Evolutionary conservation across 2,888 invertebrate species (phyloP), one percentile per base, ranked within the genome.

Genomic region (Habrosyne pyritoides): DNA sequence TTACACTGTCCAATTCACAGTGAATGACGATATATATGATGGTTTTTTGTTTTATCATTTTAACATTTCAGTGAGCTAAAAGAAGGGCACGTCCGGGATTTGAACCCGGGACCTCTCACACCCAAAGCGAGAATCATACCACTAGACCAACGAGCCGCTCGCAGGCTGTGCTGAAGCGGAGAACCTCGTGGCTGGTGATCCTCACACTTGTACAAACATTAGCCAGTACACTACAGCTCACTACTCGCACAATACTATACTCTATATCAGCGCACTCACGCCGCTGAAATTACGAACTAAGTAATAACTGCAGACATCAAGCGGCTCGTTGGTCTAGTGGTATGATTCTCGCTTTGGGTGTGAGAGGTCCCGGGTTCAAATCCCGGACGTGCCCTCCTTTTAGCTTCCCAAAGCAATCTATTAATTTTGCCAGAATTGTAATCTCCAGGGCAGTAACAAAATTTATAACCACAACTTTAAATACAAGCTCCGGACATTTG

Each of bases 331-430:
- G 89, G 90, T 89, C 89, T 90, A 91, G 88, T 84, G 89, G 88
- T 89, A 89, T 90, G 87, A 89, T 92, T 91, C 86, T 90, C 89
- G 88, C 87, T 89, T 89, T 84, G 87, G 88, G 87, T 89, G 89
- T 84, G 89, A 90, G 89, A 87, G 89, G 89, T 87, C 89, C 89
- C 89, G 87, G 88, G 88, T 91, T 91, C 89, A 87, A 91, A 90
- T 89, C 89, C 91, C 88, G 88, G 89, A 87, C 90, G 87, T 86
- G 87, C 91, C 89, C 89, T 53, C 14, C 55, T 73, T 71, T 69
- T 58, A 18, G 22, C 14, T 46, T 46, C 5, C 21, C 26, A 42
- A 14, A 46, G 6, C 18, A 50, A 50, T 47, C 8, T 33, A 24
- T 36, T 36, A 18, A 26, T 47, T 53, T n/a, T 47, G 12, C 18